phyloP scores from a whole-genome alignment of 2,888 invertebrate species.

The Drosophila anceps region DNA sequence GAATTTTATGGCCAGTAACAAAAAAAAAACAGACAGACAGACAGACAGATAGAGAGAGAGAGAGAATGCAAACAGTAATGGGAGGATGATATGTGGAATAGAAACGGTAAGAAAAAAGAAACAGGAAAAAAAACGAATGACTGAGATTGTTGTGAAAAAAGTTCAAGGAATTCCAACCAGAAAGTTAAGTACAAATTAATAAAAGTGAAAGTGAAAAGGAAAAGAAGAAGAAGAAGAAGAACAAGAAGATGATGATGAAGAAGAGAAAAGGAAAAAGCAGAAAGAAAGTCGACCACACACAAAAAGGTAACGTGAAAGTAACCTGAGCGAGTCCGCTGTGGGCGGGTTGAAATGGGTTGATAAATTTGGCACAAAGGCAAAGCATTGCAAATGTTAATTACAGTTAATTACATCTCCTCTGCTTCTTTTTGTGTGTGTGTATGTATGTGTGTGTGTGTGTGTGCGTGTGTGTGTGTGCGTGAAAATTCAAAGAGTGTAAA shows the following conservation, averaged over 20 bases:
- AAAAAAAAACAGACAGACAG: neutral
- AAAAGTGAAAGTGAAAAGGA: conserved; percentile 4
- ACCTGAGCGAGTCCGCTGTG: neutral
- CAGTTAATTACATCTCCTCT: conserved; percentile 1
- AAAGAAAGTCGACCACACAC: neutral
- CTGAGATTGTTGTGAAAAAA: conserved; percentile 1
- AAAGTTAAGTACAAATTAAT: conserved; percentile 21
- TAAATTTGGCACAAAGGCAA: conserved; percentile 7
- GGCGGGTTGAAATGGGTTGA: neutral
- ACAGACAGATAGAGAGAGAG: neutral
- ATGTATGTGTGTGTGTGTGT: too few species aligned
- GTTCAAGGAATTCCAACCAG: neutral
- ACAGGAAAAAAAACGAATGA: neutral
- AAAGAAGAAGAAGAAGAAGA: neutral
- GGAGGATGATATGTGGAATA: conserved; percentile 4
- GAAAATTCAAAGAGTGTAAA: conserved; percentile 1
- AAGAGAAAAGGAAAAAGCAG: neutral
- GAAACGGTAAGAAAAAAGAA: neutral
- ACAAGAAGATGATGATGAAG: neutral
- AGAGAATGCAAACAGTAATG: conserved; percentile 1
- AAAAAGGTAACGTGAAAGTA: conserved; percentile 12
- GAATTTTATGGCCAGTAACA: neutral
- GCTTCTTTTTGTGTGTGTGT: neutral
- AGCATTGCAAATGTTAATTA: conserved; percentile 6
- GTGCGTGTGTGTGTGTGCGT: neutral